A percentile compares a stretch with the other conserved stretches of the same genome.
Conservation (phyloP, 1,140 invertebrate species). For the Heliconius nattereri region DNA sequence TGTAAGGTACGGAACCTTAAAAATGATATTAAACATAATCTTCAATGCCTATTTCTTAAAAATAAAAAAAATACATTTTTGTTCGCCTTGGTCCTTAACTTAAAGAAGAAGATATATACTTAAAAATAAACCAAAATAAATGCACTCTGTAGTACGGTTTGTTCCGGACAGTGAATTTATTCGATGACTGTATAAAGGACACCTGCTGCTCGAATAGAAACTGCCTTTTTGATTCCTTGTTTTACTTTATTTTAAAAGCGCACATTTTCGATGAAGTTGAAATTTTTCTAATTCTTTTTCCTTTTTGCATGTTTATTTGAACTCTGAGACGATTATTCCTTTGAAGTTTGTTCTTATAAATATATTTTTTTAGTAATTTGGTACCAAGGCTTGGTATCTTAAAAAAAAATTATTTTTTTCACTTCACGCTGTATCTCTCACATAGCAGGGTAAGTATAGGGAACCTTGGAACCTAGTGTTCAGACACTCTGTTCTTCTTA, state of each 20-base stretch:
- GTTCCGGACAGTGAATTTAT: conserved; percentile 4
- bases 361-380: not conserved
- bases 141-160: not conserved
- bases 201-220: conserved; percentile 10
- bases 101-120: not conserved
- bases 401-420: too few species aligned
- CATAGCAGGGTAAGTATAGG: too few species aligned
- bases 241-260: not conserved
- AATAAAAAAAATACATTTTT: not conserved
- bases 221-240: conserved; percentile 4
- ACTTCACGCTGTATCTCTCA: too few species aligned
- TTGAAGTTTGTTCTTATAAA: too few species aligned
- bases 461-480: too few species aligned
- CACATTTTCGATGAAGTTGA: not conserved
- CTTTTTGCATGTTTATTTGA: not conserved
- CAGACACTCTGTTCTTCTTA: too few species aligned
- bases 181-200: not conserved
- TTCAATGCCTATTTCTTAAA: too few species aligned
- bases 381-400: too few species aligned
- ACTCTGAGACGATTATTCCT: too few species aligned
- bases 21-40: too few species aligned
- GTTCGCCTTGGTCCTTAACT: not conserved
- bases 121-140: not conserved
- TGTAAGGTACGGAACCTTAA: too few species aligned
- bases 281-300: not conserved